Base-by-base conservation (phyloP, 2,888 invertebrate genomes). In the Ennomos fuscantarius region DNA sequence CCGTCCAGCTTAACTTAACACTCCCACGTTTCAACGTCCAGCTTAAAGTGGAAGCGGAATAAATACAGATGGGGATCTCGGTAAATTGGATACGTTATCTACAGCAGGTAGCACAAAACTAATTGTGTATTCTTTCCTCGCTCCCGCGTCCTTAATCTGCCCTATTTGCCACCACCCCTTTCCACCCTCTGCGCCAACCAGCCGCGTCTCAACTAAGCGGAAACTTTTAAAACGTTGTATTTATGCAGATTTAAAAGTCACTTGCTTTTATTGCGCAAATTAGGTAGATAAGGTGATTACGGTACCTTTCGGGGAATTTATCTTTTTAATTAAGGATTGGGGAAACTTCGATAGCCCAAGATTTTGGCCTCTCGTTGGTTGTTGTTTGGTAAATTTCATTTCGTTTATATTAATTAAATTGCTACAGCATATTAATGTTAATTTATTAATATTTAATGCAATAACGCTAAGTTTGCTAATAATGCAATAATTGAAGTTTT, bases 71-170 rank as follows among this genome's bases (percentile, higher is more conserved):
- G 65, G 55, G 68, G 84, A 59, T 80, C 83, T 73, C 55, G 56
- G 66, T 79, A 78, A 65, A 73, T 80, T 89, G 89, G 90, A 79
- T 84, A 81, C 82, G 81, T 84, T 85, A 85, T 87, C 84, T 86
- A 76, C 82, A 86, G 87, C 91, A 91, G 91, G 91, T 92, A 91
- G 89, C 81, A 79, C 81, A 81, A 78, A 88, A 84, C 92, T 92
- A 92, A 92, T 92, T 92, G 88, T 89, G 92, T 92, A 92, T 92
- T 92, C 92, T 91, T 92, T 91, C 87, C 90, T 89, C 89, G 91
- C 86, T 84, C 82, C 79, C 79, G 81, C 84, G 85, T 87, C 88
- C 90, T 89, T 91, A 91, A 91, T 91, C 89, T 89, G 84, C 84
- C 86, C 84, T 81, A 81, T 78, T 79, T 75, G 68, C 77, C 77